These are phyloP conservation scores for Leptinotarsa rubiginosa DNA, from an alignment of 2,888 invertebrate genomes.

Conservation along the genomic window DNA sequence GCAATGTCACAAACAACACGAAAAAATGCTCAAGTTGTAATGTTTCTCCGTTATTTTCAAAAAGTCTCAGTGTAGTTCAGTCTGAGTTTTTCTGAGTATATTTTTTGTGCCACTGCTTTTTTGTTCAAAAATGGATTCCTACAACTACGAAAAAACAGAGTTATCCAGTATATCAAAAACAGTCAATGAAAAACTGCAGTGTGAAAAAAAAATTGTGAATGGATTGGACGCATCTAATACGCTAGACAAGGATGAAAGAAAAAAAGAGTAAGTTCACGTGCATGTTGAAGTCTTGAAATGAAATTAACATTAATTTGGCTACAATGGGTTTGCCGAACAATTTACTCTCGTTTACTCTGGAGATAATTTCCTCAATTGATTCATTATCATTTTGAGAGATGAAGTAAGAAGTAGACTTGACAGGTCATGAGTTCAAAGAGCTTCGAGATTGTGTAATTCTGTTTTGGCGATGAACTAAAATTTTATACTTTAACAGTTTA, in stretches of 20 bases:
- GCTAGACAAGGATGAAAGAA: neutral
- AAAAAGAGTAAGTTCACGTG: constrained; percentile 6
- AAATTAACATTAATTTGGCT: neutral
- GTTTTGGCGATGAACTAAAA: neutral
- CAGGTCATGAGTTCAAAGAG: constrained; percentile 1
- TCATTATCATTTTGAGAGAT: neutral
- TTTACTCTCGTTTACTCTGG: neutral
- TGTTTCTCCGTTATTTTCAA: neutral
- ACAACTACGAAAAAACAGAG: neutral
- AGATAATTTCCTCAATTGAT: neutral
- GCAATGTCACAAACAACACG: neutral
- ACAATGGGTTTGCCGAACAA: constrained; percentile 1
- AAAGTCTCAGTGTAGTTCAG: neutral
- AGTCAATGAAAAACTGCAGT: constrained; percentile 3
- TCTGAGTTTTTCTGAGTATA: neutral
- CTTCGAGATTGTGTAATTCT: neutral
- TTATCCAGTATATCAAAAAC: neutral
- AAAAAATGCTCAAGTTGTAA: neutral
- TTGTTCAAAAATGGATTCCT: neutral
- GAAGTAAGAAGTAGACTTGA: neutral
- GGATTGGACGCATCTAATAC: neutral
- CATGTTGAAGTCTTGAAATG: neutral
- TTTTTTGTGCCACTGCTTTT: neutral
- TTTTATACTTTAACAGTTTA: neutral
- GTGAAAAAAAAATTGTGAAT: neutral